Evolutionary conservation across 2,888 invertebrate genomes (phyloP).

Genomic region (Caenorhabditis sinica): DNA sequence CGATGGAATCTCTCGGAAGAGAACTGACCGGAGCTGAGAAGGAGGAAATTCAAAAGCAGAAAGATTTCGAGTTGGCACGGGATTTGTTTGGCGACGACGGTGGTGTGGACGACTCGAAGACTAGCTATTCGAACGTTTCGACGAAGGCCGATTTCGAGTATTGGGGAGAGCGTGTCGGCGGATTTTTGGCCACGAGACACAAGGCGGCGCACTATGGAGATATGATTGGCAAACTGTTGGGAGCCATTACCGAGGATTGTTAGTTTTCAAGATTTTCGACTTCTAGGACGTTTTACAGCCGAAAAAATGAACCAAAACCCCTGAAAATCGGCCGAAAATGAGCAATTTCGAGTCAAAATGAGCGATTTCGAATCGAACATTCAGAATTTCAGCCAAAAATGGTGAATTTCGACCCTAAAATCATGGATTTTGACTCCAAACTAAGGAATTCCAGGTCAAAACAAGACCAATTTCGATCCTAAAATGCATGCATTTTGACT

Average conservation of each 20-base stretch:
- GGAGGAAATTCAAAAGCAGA: slow-evolving; percentile 70
- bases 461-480: no score
- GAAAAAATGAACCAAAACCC: no score
- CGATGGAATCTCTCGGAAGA: slow-evolving; percentile 74
- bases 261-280: slow-evolving; percentile 53
- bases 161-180: slow-evolving; percentile 75
- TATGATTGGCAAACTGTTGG: slow-evolving; percentile 70
- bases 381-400: no score
- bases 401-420: no score
- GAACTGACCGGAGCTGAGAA: slow-evolving; percentile 74
- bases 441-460: no score
- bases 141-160: slow-evolving; percentile 75
- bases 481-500: no score
- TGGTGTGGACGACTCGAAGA: slow-evolving; percentile 18
- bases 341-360: no score
- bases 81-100: slow-evolving; percentile 72
- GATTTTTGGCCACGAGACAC: slow-evolving; percentile 68
- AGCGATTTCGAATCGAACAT: no score
- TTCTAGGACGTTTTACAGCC: no score
- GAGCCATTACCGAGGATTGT: slow-evolving; percentile 70
- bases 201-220: slow-evolving; percentile 74
- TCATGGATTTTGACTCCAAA: no score
- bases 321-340: no score
- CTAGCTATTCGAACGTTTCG: slow-evolving; percentile 64
- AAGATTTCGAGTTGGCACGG: slow-evolving; percentile 69